A percentile compares a stretch with the other conserved stretches of the same genome.
phyloP scores from a whole-genome alignment of 2,113 vertebrate genomes.

The cattle (Bos taurus) region ARS-UCD2.0 NC_037331.1:67163001-67163500 shows the following conservation, averaged over 20 bases:
- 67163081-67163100: neutral
- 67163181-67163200: neutral
- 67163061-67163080: neutral
- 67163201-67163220: too few species aligned
- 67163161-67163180: neutral
- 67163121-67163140: too few species aligned
- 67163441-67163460: neutral
- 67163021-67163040: neutral
- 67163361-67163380: neutral
- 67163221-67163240: fast-evolving
- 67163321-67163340: neutral
- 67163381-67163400: slow-evolving; percentile 19
- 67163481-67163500: slow-evolving; percentile 3
- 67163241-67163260: neutral
- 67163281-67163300: neutral
- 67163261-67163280: neutral
- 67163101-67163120: too few species aligned
- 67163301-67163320: neutral
- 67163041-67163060: neutral
- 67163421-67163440: slow-evolving; percentile 25
- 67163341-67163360: neutral
- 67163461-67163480: slow-evolving; percentile 22
- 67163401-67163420: slow-evolving; percentile 22
- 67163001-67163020: neutral
- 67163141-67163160: neutral